Conservation (phyloP, 2,888 invertebrate species). For the Gisinianus flammeolus region DNA sequence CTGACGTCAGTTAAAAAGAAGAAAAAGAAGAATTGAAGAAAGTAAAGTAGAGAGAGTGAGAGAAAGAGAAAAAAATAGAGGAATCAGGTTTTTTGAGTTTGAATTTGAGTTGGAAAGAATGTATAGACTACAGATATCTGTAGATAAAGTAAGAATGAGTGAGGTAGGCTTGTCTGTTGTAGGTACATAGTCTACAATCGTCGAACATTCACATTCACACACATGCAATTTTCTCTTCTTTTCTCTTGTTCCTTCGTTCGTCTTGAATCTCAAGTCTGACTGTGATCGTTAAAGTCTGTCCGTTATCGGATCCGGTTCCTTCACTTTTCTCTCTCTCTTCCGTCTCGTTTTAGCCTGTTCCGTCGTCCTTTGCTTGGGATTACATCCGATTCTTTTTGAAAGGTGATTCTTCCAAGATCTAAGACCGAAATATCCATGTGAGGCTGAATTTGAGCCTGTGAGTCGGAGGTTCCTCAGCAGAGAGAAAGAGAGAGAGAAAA, state of each 20-base stretch:
- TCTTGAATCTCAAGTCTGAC: not conserved
- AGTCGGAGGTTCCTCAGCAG: not conserved
- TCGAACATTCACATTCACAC: no score
- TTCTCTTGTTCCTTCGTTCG: not conserved
- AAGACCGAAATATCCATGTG: not conserved
- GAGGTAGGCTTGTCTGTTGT: not conserved
- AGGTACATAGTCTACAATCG: no score
- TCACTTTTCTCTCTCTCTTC: not conserved
- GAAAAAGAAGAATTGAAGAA: not conserved
- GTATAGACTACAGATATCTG: not conserved
- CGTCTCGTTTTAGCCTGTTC: not conserved
- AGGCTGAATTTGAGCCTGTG: not conserved
- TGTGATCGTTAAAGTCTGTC: not conserved
- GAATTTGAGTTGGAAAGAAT: not conserved
- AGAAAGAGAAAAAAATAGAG: not conserved
- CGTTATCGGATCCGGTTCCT: not conserved
- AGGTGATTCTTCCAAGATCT: constrained; percentile 2
- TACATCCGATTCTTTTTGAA: constrained; percentile 6
- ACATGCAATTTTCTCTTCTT: not conserved
- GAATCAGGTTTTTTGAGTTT: not conserved
- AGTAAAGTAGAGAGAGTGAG: not conserved
- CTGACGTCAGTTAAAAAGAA: no score
- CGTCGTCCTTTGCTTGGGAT: not conserved
- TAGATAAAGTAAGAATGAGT: not conserved
- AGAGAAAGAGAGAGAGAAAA: not conserved